Evolutionary conservation across 2,888 invertebrate genomes (phyloP), one percentile per base, ranked within the genome.

Genomic region (Hipparchia semele): DNA sequence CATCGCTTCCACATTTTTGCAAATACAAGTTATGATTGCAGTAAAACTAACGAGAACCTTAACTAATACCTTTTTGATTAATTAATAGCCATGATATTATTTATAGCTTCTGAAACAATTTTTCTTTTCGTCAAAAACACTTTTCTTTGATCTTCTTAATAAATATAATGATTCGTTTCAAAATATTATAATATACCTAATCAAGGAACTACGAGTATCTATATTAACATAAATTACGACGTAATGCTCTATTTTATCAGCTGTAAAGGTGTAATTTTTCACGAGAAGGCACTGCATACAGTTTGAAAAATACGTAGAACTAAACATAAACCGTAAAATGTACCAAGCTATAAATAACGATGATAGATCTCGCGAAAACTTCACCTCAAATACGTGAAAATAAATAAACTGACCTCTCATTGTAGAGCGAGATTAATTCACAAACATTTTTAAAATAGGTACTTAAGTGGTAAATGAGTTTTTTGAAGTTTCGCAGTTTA

Each of bases 301-400:
- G 49, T 7, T 56, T 9, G 10, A 45, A 13, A 46, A 23, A 56
- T 45, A 23, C 23, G 58, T 33, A 33, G 68, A 49, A 33, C 49
- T 59, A 68, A 58, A 60, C 51, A 60, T n/a, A 12, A 68, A 60
- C 60, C 59, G 33, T 51, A 49, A 68, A 59, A 60, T 68, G 46
- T 68, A 68, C 68, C 59, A 60, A 68, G 4, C 68, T 49, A 59
- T 68, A 68, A 68, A 68, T 68, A 68, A 68, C 58, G 59, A 59
- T 59, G 68, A 59, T 68, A 51, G 68, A 68, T 49, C 49, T 33
- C 45, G 59, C 59, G 23, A 68, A 68, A 68, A 68, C 23, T 68
- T 58, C 66, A 33, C 54, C 39, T 66, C 66, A 54, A 67, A 67
- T 39, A 10, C 46, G 46, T 13, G 23, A 10, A 67, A 58, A 67